Conservation (phyloP, 2,797 vertebrate genomes). For the Peromyscus eremicus region DNA sequence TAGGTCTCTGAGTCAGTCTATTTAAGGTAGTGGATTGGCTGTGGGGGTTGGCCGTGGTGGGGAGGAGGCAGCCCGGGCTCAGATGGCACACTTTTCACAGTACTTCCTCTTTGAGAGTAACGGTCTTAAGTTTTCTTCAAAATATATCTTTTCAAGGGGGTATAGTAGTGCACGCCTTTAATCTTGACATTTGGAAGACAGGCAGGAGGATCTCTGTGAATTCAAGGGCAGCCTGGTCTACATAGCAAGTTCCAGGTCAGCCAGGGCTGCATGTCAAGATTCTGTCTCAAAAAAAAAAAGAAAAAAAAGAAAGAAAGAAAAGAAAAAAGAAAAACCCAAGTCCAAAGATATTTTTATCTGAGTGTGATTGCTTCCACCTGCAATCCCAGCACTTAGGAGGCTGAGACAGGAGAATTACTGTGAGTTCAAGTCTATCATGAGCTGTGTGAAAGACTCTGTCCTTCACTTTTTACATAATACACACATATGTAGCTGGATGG, state of each 20-base stretch:
- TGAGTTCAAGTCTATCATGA: background rate
- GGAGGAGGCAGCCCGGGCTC: background rate
- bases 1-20: conserved; percentile 42
- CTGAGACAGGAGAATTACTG: background rate
- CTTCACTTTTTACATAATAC: background rate
- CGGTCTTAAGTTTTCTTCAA: background rate
- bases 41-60: background rate
- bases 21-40: conserved; percentile 25
- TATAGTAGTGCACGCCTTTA: rapidly evolving
- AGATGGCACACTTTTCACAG: background rate
- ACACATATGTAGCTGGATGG: background rate
- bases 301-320: no score
- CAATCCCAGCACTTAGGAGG: background rate
- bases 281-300: background rate
- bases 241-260: background rate
- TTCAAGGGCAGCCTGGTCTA: background rate
- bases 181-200: background rate
- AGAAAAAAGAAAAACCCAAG: background rate
- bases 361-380: no score
- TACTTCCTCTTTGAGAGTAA: background rate
- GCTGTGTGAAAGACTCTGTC: background rate
- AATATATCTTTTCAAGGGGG: background rate
- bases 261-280: background rate
- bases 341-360: background rate
- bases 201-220: background rate